Evolutionary conservation across 2,113 vertebrate genomes (phyloP).

Genomic region (Callithrix jacchus): DNA sequence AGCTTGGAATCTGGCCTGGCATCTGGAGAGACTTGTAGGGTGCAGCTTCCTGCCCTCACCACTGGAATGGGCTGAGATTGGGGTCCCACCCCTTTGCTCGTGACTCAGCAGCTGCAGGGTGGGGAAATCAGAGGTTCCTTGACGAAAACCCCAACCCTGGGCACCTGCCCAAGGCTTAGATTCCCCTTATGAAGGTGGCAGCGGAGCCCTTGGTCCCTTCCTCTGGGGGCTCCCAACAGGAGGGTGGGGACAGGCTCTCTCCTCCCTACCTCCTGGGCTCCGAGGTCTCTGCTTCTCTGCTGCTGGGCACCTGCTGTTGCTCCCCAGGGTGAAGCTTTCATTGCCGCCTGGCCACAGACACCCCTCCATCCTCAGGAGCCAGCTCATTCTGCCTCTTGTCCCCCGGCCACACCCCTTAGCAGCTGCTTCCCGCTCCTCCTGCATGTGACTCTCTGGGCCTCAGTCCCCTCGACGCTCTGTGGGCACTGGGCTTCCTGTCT

Average conservation of each 20-base stretch:
- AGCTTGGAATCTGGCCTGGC: not conserved
- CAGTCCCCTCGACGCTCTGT: not conserved
- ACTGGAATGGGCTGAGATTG: constrained; percentile 31
- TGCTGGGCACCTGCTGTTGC: not conserved
- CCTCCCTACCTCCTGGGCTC: fast-evolving
- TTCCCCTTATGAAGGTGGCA: not conserved
- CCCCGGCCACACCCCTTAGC: fast-evolving
- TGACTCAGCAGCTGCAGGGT: constrained; percentile 63
- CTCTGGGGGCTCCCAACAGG: not conserved
- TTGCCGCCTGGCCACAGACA: fast-evolving
- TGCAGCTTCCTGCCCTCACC: not conserved
- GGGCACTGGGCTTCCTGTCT: not conserved
- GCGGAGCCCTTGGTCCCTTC: not conserved
- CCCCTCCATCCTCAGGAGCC: not conserved
- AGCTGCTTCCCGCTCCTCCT: not conserved
- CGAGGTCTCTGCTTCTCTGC: not conserved
- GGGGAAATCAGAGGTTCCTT: not conserved
- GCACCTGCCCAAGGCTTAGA: not conserved
- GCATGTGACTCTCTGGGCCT: not conserved
- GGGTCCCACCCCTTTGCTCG: not conserved
- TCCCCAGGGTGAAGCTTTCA: not conserved
- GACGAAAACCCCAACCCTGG: not conserved
- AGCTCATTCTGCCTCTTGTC: not conserved
- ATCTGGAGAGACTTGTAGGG: not conserved
- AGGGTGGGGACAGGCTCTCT: not conserved